A percentile compares a stretch with the other conserved stretches of the same genome.
Conservation (phyloP, 2,888 invertebrate genomes). For the Odontocolon sp. region DNA sequence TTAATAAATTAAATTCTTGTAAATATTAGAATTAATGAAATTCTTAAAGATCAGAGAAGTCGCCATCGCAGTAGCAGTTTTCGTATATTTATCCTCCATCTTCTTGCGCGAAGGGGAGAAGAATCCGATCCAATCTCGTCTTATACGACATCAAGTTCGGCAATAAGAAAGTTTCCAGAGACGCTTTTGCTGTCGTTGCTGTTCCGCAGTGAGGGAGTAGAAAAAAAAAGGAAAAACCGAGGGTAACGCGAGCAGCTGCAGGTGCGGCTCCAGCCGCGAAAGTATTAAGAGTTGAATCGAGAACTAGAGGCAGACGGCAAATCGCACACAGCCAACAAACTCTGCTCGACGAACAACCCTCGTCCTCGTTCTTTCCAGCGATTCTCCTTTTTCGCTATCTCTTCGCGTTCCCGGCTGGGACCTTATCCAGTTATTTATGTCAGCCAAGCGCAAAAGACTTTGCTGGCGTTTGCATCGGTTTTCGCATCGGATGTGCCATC, state of each 20-base stretch:
- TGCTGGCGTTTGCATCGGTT: no score
- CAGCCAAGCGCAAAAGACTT: constrained; percentile 42
- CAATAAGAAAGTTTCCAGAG: constrained; percentile 76
- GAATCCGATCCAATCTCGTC: constrained; percentile 60
- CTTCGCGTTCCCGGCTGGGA: constrained; percentile 62
- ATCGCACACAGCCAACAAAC: constrained; percentile 51
- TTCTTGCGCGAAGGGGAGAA: constrained; percentile 19
- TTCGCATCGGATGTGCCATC: no score
- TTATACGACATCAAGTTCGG: constrained; percentile 74
- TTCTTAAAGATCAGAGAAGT: constrained; percentile 1
- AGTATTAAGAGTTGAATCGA: constrained; percentile 77
- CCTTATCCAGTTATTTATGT: constrained; percentile 77
- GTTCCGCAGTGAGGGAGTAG: constrained; percentile 46
- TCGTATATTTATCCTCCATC: constrained; percentile 12
- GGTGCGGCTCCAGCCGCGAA: constrained; percentile 67
- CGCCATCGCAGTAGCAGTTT: constrained; percentile 14
- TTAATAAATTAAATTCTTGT: no score
- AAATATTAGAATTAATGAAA: no score
- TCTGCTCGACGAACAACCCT: constrained; percentile 25
- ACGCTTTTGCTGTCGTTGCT: constrained; percentile 12
- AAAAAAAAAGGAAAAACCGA: constrained; percentile 32
- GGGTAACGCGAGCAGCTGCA: constrained; percentile 56
- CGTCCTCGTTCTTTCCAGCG: constrained; percentile 38
- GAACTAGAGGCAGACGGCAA: constrained; percentile 56
- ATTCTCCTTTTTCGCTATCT: constrained; percentile 24